Percentiles rank a stretch among this genome's conserved stretches.
Conservation (phyloP, 1,140 invertebrate genomes). For the Phocides pigmalion region DNA sequence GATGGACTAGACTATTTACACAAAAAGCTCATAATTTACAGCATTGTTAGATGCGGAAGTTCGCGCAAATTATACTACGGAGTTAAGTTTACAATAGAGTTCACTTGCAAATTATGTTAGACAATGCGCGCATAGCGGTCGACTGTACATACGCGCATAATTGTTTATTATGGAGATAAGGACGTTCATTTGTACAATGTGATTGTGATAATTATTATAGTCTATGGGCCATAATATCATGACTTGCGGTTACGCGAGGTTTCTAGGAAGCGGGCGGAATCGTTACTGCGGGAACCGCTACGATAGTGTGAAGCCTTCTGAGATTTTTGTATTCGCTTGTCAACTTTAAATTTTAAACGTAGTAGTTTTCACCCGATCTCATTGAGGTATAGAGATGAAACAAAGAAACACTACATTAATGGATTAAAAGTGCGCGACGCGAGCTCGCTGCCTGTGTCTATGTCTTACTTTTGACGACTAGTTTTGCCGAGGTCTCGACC, state of each 20-base stretch:
- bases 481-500: slow-evolving; percentile 95
- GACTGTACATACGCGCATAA: slow-evolving; percentile 35
- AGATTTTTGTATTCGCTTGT: slow-evolving; percentile 64
- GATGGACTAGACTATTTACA: slow-evolving; percentile 73
- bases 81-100: slow-evolving; percentile 67
- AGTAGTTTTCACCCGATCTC: slow-evolving; percentile 84
- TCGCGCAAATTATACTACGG: slow-evolving; percentile 70
- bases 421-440: slow-evolving; percentile 81
- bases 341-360: slow-evolving; percentile 61
- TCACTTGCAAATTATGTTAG: slow-evolving; percentile 58
- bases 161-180: slow-evolving; percentile 27
- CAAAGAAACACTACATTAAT: slow-evolving; percentile 83
- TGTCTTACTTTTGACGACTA: slow-evolving; percentile 99
- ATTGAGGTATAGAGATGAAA: slow-evolving; percentile 75
- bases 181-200: slow-evolving; percentile 36
- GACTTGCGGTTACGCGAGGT: slow-evolving; percentile 53
- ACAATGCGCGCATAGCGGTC: slow-evolving; percentile 48
- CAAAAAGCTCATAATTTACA: slow-evolving; percentile 82
- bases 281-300: slow-evolving; percentile 78
- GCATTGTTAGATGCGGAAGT: slow-evolving; percentile 80
- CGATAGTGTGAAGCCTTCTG: slow-evolving; percentile 65
- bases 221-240: slow-evolving; percentile 60
- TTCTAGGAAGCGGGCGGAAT: slow-evolving; percentile 63
- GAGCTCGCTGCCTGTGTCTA: slow-evolving; percentile 86
- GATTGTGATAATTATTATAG: slow-evolving; percentile 39